Percentiles rank a stretch among this genome's conserved stretches.
phyloP scores from a whole-genome alignment of 2,888 invertebrate species.

The Hartigia nigra region DNA sequence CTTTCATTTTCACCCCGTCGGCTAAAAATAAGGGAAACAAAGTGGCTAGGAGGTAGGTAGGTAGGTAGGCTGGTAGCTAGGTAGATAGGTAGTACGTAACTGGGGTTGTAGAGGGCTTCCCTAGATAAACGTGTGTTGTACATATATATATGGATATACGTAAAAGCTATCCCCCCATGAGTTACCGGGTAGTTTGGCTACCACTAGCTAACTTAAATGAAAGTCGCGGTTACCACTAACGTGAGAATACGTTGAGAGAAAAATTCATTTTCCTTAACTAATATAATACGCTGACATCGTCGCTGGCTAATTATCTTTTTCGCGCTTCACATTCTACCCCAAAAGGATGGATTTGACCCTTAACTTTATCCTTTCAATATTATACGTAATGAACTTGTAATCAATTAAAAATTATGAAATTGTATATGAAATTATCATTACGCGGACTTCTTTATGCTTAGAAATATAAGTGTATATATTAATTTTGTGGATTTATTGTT shows the following conservation, averaged over 20 bases:
- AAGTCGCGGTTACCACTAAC: conserved; percentile 50
- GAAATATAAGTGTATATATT: neutral
- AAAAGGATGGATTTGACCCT: neutral
- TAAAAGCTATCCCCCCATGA: conserved; percentile 17
- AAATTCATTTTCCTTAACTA: conserved; percentile 57
- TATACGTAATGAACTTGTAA: neutral
- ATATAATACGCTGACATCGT: conserved; percentile 37
- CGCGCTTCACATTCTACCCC: neutral
- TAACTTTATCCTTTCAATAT: neutral
- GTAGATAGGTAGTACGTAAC: neutral
- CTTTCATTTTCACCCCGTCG: conserved; percentile 39
- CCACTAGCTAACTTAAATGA: conserved; percentile 54
- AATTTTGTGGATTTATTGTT: neutral
- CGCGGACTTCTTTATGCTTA: neutral
- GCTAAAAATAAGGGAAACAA: conserved; percentile 13
- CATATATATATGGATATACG: conserved; percentile 5
- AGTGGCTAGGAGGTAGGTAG: neutral
- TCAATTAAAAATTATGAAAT: neutral
- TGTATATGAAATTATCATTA: too few species aligned
- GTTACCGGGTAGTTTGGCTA: conserved; percentile 50
- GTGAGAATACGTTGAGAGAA: conserved; percentile 51
- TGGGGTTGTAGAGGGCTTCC: neutral
- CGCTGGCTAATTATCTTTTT: neutral
- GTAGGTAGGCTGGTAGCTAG: neutral
- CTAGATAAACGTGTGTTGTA: neutral